These are phyloP conservation scores for Gobio occitaniae DNA, from an alignment of 2,797 vertebrate genomes.

Conservation along the genomic window DNA sequence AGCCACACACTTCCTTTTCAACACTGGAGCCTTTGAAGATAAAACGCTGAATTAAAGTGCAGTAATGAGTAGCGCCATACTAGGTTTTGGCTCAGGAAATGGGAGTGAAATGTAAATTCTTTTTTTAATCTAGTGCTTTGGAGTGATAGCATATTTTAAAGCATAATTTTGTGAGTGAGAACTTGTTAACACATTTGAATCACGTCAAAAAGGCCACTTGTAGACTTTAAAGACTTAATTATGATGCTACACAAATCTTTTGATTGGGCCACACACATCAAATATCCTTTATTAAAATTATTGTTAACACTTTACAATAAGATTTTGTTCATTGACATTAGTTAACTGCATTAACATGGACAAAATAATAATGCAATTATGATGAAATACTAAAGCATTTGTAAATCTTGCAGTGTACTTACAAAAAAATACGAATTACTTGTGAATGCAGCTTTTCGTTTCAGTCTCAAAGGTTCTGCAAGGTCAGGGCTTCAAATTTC, in stretches of 20 bases:
- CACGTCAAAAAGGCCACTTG: no score
- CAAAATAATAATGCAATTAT: no score
- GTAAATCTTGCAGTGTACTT: background rate
- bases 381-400: no score
- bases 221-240: background rate
- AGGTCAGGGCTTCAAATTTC: background rate
- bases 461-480: background rate
- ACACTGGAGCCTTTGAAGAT: conserved; percentile 52
- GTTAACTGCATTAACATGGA: background rate
- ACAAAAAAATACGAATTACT: background rate
- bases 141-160: background rate
- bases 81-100: background rate
- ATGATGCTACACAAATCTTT: background rate
- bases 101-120: background rate
- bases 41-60: conserved; percentile 27
- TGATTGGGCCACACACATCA: background rate
- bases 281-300: background rate
- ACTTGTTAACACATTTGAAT: background rate
- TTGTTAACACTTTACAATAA: background rate
- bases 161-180: background rate
- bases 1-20: conserved; percentile 31
- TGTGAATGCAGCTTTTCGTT: background rate
- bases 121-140: background rate
- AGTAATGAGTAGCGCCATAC: background rate
- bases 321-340: background rate